Evolutionary conservation across 2,888 invertebrate genomes (phyloP), one percentile per base, ranked within the genome.

Genomic region (Machimus atricapillus): DNA sequence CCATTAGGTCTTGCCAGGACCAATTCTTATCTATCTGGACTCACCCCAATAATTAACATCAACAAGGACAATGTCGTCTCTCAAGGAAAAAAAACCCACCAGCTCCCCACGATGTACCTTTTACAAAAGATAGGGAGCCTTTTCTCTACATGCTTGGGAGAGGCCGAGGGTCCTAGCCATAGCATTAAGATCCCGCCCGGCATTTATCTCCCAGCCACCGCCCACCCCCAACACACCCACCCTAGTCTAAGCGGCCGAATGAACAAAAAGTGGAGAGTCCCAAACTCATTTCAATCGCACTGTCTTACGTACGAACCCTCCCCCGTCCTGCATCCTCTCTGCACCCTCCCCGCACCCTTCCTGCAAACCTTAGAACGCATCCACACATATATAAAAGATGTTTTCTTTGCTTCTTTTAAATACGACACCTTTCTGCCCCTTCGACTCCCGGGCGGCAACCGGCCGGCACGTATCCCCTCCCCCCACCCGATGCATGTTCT

Each of bases 11-110:
- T 46, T 77, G 86, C 86, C 86, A 77, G 46, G 37, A 56, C 56
- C 86, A 86, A 86, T 86, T 86, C 77, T 77, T 86, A 56, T 77
- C 86, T 86, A 86, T 86, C 23, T 37, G 52, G 2, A 86, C 86
- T 86, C 86, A 86, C 77, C 77, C 86, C 86, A 86, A 74, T 77
- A 86, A 86, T 86, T 86, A 86, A 86, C 86, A 86, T 86, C 76
- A 86, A 56, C 77, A 77, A 82, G 85, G 74, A 85, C 85, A 85
- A 74, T 85, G 85, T 74, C 85, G 73, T 85, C 85, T 43, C 74
- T n/a, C 16, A 27, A 46, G 74, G 52, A 85, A 73, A 85, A 73
- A 85, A 85, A 74, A 85, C 19, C 74, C 40, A 52, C n/a, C 52
- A 76, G 52, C 77, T 86, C 86, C 66, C 52, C 31, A 77, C 56